Evolutionary conservation across 2,888 invertebrate species (phyloP).

Genomic region (Mythimna lalbum): DNA sequence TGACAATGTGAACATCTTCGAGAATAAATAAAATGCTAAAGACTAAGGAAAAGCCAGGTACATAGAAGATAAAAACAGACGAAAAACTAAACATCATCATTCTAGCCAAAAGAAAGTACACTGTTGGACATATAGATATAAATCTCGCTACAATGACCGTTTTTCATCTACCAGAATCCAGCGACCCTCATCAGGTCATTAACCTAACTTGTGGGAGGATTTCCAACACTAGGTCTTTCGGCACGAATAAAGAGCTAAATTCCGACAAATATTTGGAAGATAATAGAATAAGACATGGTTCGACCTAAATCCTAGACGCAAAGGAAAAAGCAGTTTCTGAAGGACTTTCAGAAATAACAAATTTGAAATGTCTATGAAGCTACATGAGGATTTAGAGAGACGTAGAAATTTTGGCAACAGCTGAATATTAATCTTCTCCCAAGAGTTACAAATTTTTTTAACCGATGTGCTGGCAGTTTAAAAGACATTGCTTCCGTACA

Average conservation of each 20-base stretch:
- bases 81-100: not conserved
- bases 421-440: not conserved
- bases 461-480: conserved; percentile 1
- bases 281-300: not conserved
- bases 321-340: not conserved
- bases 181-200: too few relatives aligned
- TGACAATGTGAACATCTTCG: not conserved
- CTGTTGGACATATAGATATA: too few relatives aligned
- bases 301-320: not conserved
- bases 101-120: too few relatives aligned
- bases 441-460: not conserved
- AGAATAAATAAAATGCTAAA: not conserved
- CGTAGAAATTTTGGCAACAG: not conserved
- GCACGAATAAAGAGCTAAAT: not conserved
- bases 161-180: too few relatives aligned
- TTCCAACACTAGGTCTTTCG: too few relatives aligned
- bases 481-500: conserved; percentile 5
- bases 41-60: not conserved
- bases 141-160: too few relatives aligned
- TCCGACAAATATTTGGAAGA: not conserved
- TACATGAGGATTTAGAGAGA: not conserved
- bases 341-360: not conserved
- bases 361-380: not conserved
- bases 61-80: not conserved
- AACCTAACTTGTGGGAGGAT: too few relatives aligned